These are phyloP conservation scores for Anthoscopus minutus DNA, from an alignment of 2,113 vertebrate species.

Conservation along the genomic window DNA sequence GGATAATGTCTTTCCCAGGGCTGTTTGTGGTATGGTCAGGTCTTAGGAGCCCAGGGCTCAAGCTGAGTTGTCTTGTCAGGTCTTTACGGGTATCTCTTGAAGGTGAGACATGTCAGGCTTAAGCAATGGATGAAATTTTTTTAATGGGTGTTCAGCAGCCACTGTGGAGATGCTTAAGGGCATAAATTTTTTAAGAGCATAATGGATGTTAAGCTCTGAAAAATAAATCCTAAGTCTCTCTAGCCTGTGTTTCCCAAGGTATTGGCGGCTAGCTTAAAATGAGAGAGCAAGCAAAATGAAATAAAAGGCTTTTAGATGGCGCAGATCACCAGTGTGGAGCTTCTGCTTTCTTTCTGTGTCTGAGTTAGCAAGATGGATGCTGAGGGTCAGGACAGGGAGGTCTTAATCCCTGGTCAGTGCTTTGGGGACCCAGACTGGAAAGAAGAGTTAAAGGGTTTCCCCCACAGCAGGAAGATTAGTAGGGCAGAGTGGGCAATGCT, in stretches of 20 bases:
- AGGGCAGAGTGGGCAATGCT: neutral
- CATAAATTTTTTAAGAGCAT: conserved; percentile 55
- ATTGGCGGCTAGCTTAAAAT: neutral
- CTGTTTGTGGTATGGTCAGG: neutral
- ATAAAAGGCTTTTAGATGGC: neutral
- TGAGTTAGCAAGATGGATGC: neutral
- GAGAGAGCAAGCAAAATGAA: neutral
- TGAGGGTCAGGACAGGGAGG: neutral
- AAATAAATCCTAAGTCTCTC: conserved; percentile 40
- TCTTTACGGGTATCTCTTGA: conserved; percentile 5
- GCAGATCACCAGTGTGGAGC: neutral
- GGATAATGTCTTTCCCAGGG: neutral
- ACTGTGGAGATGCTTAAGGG: conserved; percentile 51
- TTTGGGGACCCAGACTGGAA: neutral
- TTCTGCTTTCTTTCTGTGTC: neutral
- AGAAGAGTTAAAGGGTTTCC: neutral
- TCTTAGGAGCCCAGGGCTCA: neutral
- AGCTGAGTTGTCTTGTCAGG: neutral
- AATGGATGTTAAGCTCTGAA: conserved; percentile 58
- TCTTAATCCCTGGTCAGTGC: neutral
- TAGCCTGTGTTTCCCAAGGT: conserved; percentile 38
- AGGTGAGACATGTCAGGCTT: conserved; percentile 56
- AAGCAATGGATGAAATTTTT: conserved; percentile 41
- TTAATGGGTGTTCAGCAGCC: conserved; percentile 51
- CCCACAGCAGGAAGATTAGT: too few species aligned